A percentile compares a stretch with the other conserved stretches of the same genome.
Conservation (phyloP, 2,888 invertebrate genomes). For the Eristalis tenax region DNA sequence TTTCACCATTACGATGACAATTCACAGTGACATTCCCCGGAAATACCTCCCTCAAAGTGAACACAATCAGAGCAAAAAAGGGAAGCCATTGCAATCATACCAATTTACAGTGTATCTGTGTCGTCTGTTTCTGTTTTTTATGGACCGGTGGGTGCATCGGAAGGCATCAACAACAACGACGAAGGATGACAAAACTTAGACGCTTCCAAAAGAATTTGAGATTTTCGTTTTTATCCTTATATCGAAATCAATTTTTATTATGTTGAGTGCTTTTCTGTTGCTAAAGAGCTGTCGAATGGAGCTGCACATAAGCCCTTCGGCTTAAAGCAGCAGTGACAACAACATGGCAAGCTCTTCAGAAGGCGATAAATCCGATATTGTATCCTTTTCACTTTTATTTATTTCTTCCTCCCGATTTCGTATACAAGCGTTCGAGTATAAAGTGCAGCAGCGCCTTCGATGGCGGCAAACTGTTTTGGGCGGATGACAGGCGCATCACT, state of each 20-base stretch:
- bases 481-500: not conserved
- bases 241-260: conserved; percentile 67
- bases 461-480: conserved; percentile 10
- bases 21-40: conserved; percentile 16
- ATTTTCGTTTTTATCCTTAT: conserved; percentile 17
- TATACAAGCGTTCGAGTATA: not conserved
- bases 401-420: conserved; percentile 47
- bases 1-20: conserved; percentile 8
- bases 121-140: conserved; percentile 1
- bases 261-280: conserved; percentile 60
- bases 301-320: conserved; percentile 55
- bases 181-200: conserved; percentile 32
- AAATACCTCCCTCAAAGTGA: conserved; percentile 6
- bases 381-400: conserved; percentile 34
- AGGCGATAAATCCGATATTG: conserved; percentile 64
- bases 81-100: conserved; percentile 10
- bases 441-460: not conserved
- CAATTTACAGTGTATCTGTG: not conserved
- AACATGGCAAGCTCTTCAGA: conserved; percentile 61
- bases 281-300: conserved; percentile 36
- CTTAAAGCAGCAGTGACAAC: conserved; percentile 57
- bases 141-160: conserved; percentile 15
- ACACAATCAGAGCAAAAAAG: conserved; percentile 26
- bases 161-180: conserved; percentile 34
- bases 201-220: conserved; percentile 29